These are phyloP conservation scores for Lutraria lutraria DNA, from an alignment of 2,888 invertebrate genomes.

Conservation along the genomic window DNA sequence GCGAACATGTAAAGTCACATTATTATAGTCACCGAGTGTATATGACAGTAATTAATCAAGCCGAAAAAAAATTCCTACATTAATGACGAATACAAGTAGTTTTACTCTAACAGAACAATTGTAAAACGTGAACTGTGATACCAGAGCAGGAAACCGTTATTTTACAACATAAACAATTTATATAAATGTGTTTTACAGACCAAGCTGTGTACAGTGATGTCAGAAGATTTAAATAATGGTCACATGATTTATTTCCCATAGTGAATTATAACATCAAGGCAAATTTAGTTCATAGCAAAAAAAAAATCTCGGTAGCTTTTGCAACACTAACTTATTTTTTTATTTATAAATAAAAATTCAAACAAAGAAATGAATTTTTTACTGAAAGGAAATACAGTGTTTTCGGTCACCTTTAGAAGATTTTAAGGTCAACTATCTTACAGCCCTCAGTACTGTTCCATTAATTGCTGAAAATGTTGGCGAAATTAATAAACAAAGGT, in stretches of 20 bases:
- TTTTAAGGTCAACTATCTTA: too few relatives aligned
- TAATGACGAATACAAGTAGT: conserved; percentile 16
- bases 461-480: too few relatives aligned
- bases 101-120: background rate
- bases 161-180: background rate
- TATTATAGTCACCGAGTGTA: background rate
- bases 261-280: background rate
- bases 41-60: background rate
- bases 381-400: too few relatives aligned
- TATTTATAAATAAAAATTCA: too few relatives aligned
- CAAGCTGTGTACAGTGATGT: background rate
- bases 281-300: too few relatives aligned
- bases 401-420: too few relatives aligned
- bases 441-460: too few relatives aligned
- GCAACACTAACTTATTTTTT: too few relatives aligned
- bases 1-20: background rate
- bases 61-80: background rate
- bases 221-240: background rate
- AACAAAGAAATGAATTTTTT: too few relatives aligned
- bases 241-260: background rate
- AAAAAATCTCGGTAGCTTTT: too few relatives aligned
- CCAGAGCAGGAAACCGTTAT: conserved; percentile 11
- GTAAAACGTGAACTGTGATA: background rate
- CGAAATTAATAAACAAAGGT: too few relatives aligned
- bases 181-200: background rate